Conservation (phyloP, 2,888 invertebrate genomes). For the Lepetodrilus schrolli region DNA sequence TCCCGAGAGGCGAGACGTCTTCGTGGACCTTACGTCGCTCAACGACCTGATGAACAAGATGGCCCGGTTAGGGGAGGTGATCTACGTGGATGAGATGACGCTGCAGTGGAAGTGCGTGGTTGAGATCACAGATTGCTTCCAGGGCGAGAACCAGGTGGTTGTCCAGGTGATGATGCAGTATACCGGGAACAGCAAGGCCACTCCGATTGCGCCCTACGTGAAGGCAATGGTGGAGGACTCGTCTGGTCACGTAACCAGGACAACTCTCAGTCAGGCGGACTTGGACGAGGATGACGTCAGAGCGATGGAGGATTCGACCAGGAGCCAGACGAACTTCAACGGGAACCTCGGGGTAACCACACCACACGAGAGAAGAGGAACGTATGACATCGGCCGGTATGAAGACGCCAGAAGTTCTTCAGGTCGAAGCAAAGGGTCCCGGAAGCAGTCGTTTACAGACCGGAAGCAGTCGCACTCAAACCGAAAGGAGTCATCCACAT, state of each 20-base stretch:
- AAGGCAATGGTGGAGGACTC: not conserved
- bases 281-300: too few species aligned
- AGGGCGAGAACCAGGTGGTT: not conserved
- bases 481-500: too few species aligned
- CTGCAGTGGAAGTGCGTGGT: not conserved
- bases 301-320: too few species aligned
- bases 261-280: not conserved
- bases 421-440: too few species aligned
- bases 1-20: not conserved
- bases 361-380: too few species aligned
- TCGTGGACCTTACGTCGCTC: not conserved
- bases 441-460: too few species aligned
- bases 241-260: not conserved
- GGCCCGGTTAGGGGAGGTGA: not conserved
- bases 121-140: not conserved
- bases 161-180: not conserved
- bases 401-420: too few species aligned
- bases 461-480: too few species aligned
- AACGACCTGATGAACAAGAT: not conserved
- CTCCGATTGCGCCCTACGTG: not conserved
- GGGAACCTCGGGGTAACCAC: too few species aligned
- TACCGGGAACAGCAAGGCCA: not conserved
- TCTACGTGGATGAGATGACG: not conserved
- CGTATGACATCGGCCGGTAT: too few species aligned
- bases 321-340: too few species aligned